Evolutionary conservation across 2,113 vertebrate species (phyloP), one percentile per base, ranked within the genome.

Genomic region (Calypte anna): DNA sequence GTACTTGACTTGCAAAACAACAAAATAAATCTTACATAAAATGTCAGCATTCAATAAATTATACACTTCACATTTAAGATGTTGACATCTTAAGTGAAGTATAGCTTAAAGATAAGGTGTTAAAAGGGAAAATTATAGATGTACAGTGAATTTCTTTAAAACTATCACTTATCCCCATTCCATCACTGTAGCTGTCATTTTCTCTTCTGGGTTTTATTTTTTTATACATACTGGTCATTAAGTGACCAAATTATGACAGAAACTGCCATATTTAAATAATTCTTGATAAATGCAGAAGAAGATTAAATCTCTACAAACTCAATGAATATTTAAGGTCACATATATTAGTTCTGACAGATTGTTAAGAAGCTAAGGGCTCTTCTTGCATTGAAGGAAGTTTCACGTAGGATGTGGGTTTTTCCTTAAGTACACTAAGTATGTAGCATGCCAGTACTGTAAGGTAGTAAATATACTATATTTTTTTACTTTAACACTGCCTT

Each of bases 11-110:
- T 90, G 73, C 72, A 94, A 94, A 96, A 91, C 80, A 97, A 66
- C 69, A 91, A 88, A 96, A 96, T 94, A 96, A 95, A 95, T 88
- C 91, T 85, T 85, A 68, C 46, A 70, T 86, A 86, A 91, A 92
- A 69, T 10, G 74, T 70, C 88, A 85, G n/a, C 23, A 58, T 87
- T 93, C 73, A 80, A 86, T 95, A 92, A 96, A 92, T 94, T 75
- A 91, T 75, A 53, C 23, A 54, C 53, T 83, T 93, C 18, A 63
- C 36, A 81, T 93, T 93, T 38, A 87, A 93, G 46, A 43, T 70
- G 78, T 82, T 3, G 12, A 79, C 72, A 79, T 88, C 57, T 88
- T 82, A 78, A 92, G 92, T 95, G 87, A 92, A 89, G 70, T 85
- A 91, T 79, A 78, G 55, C 72, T 91, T 95, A 93, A 94, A 96